These are phyloP conservation scores for Calameuta pallipes DNA, from an alignment of 2,888 invertebrate genomes.

Conservation along the genomic window DNA sequence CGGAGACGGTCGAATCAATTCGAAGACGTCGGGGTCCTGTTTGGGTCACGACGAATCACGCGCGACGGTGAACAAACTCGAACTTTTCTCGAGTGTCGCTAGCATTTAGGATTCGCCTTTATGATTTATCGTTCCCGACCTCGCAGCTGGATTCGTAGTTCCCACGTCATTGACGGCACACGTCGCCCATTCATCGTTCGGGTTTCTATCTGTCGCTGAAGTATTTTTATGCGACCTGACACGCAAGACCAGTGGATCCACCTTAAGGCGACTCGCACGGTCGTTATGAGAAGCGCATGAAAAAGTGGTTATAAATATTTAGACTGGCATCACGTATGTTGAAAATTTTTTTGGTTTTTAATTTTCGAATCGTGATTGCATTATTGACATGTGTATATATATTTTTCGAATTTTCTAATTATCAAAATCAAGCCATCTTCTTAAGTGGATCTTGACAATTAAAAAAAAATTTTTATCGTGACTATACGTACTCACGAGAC, in stretches of 20 bases:
- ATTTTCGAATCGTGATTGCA: neutral
- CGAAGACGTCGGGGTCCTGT: neutral
- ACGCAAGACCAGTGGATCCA: neutral
- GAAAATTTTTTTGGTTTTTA: neutral
- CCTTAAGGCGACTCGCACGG: neutral
- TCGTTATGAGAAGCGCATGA: neutral
- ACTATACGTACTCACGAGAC: fast-evolving
- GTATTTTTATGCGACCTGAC: neutral
- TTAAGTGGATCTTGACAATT: too few species aligned
- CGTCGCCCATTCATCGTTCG: neutral
- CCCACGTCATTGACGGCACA: neutral
- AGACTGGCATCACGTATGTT: too few species aligned
- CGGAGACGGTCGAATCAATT: neutral
- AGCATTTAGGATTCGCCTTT: neutral
- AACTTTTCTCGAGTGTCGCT: neutral
- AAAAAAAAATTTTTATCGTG: neutral
- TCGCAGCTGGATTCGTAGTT: neutral
- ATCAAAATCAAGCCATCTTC: too few species aligned
- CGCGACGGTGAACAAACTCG: neutral
- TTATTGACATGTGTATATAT: too few species aligned
- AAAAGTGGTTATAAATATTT: too few species aligned
- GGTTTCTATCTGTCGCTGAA: neutral
- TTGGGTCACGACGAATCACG: neutral
- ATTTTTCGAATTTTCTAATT: too few species aligned
- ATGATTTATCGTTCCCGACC: neutral